Percentiles rank a stretch among this genome's conserved stretches.
Evolutionary conservation across 2,113 vertebrate genomes (phyloP).

Genomic region (Pedetes capensis): DNA sequence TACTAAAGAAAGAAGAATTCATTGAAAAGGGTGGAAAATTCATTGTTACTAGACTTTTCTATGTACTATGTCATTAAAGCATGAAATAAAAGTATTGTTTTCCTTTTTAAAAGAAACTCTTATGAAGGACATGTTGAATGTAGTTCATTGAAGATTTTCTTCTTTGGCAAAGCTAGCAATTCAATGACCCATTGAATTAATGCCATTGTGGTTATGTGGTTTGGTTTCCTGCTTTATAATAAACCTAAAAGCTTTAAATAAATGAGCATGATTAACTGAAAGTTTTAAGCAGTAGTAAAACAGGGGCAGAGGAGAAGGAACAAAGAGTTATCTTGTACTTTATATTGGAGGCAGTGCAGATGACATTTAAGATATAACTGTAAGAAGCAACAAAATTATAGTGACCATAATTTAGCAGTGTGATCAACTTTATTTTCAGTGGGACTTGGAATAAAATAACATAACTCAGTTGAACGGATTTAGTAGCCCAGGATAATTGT

Average conservation of each 20-base stretch:
- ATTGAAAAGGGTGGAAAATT: background rate
- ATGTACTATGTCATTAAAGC: conserved; percentile 18
- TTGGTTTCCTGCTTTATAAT: conserved; percentile 55
- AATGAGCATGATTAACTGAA: conserved; percentile 59
- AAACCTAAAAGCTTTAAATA: conserved; percentile 59
- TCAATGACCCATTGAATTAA: conserved; percentile 61
- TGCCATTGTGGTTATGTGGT: conserved; percentile 72
- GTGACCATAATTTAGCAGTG: background rate
- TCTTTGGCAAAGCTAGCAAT: conserved; percentile 31
- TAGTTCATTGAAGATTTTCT: conserved; percentile 46
- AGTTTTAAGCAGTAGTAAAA: conserved; percentile 56
- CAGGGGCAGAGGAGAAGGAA: conserved; percentile 3
- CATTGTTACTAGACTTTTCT: background rate
- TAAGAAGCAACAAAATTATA: conserved; percentile 32
- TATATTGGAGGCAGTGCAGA: conserved; percentile 1
- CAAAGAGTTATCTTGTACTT: background rate
- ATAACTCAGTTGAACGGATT: background rate
- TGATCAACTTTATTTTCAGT: conserved; percentile 45
- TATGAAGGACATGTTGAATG: background rate
- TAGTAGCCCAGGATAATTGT: background rate
- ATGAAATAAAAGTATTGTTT: background rate
- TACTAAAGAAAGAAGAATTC: background rate
- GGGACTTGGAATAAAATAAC: background rate
- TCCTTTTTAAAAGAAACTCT: background rate
- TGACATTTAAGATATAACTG: conserved; percentile 48